phyloP scores from a whole-genome alignment of 2,113 vertebrate genomes.

The Strix aluco region DNA sequence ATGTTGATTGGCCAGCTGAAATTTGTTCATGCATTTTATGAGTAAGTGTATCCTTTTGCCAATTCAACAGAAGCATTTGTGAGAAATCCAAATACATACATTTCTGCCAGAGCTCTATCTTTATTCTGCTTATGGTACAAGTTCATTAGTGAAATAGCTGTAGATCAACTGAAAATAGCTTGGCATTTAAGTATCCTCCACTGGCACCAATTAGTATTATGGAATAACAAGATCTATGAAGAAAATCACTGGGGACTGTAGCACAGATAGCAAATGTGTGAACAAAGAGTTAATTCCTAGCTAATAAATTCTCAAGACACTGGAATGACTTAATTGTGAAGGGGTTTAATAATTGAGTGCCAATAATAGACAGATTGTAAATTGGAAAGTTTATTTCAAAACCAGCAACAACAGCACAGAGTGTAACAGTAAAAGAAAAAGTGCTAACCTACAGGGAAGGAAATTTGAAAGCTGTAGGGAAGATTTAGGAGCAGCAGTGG shows the following conservation, averaged over 20 bases:
- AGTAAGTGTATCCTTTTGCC: slow-evolving; percentile 9
- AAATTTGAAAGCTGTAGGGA: slow-evolving; percentile 33
- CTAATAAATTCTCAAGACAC: slow-evolving; percentile 33
- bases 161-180: slow-evolving; percentile 41
- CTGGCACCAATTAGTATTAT: slow-evolving; percentile 35
- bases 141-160: slow-evolving; percentile 52
- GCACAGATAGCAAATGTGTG: not conserved
- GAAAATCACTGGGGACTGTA: not conserved
- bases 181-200: slow-evolving; percentile 43
- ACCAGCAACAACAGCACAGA: not conserved
- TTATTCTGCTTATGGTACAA: slow-evolving; percentile 13
- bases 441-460: not conserved
- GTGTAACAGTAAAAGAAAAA: not conserved
- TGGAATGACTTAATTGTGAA: slow-evolving; percentile 30
- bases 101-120: not conserved
- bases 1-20: slow-evolving; percentile 50
- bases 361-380: slow-evolving; percentile 24
- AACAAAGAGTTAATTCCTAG: slow-evolving; percentile 54
- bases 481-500: slow-evolving; percentile 21
- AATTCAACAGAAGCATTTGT: slow-evolving; percentile 54
- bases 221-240: slow-evolving; percentile 1
- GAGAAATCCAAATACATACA: slow-evolving; percentile 34
- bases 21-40: slow-evolving; percentile 44
- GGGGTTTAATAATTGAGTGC: slow-evolving; percentile 6
- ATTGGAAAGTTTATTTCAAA: slow-evolving; percentile 25